These are phyloP conservation scores for Gobiocypris rarus DNA, from an alignment of 2,113 vertebrate genomes.

Conservation along the genomic window DNA sequence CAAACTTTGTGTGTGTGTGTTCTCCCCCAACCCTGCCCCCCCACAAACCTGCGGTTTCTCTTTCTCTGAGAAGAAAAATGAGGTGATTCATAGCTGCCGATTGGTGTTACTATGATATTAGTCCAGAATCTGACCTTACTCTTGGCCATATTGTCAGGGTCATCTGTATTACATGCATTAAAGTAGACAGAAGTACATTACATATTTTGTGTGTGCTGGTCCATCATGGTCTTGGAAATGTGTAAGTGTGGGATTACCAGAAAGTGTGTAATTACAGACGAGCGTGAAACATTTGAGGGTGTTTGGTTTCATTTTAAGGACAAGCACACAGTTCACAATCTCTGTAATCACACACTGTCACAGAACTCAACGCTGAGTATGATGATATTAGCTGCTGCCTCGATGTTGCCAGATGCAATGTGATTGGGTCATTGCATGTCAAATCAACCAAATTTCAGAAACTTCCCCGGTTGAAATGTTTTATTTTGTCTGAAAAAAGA, in stretches of 20 bases:
- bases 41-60: not conserved
- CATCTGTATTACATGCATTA: not conserved
- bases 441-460: no score
- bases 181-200: not conserved
- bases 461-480: no score
- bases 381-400: not conserved
- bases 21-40: no score
- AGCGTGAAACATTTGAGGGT: not conserved
- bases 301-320: not conserved
- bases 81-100: not conserved
- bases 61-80: not conserved
- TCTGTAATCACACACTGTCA: conserved; percentile 8
- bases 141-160: not conserved
- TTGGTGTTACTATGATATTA: conserved; percentile 7
- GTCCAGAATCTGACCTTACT: not conserved
- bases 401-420: not conserved
- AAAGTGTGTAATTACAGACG: not conserved
- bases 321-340: not conserved
- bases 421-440: not conserved
- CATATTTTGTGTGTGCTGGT: not conserved
- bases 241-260: conserved; percentile 4
- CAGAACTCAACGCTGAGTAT: not conserved
- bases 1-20: no score
- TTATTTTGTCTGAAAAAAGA: no score
- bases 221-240: not conserved